Evolutionary conservation across 2,113 vertebrate species (phyloP).

Genomic region (Piliocolobus tephrosceles): DNA sequence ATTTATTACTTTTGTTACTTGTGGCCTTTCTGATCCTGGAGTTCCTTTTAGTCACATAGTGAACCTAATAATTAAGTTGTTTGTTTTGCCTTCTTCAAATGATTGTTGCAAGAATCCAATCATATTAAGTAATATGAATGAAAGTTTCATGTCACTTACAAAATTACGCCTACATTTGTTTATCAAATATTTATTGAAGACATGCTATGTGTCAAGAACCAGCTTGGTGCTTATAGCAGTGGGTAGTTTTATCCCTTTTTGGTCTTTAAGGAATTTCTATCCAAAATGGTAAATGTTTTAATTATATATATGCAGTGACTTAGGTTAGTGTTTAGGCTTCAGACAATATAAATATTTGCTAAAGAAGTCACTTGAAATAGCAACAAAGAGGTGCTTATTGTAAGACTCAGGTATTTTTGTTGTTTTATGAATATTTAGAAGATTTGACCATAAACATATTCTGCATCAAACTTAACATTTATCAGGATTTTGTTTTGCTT

Average conservation of each 20-base stretch:
- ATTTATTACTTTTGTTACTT: constrained; percentile 16
- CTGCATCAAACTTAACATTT: constrained; percentile 27
- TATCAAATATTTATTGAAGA: constrained; percentile 1
- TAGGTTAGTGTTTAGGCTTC: background rate
- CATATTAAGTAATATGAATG: background rate
- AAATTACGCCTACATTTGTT: background rate
- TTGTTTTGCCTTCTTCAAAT: background rate
- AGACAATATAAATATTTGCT: constrained; percentile 16
- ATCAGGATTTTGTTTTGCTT: no score
- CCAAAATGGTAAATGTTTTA: constrained; percentile 27
- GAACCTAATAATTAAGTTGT: background rate
- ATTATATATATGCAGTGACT: background rate
- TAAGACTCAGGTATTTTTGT: constrained; percentile 1
- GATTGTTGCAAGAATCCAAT: constrained; percentile 4
- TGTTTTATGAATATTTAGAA: constrained; percentile 47
- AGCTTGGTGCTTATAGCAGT: background rate
- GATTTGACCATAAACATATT: constrained; percentile 25
- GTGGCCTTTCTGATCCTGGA: background rate
- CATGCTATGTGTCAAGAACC: background rate
- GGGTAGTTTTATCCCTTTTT: constrained; percentile 38
- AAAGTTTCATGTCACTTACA: background rate
- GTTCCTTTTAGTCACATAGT: background rate
- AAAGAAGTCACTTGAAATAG: constrained; percentile 29
- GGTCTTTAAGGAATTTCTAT: constrained; percentile 37
- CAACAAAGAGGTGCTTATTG: constrained; percentile 19